phyloP scores from a whole-genome alignment of 2,888 invertebrate genomes.

The Erannis defoliaria region DNA sequence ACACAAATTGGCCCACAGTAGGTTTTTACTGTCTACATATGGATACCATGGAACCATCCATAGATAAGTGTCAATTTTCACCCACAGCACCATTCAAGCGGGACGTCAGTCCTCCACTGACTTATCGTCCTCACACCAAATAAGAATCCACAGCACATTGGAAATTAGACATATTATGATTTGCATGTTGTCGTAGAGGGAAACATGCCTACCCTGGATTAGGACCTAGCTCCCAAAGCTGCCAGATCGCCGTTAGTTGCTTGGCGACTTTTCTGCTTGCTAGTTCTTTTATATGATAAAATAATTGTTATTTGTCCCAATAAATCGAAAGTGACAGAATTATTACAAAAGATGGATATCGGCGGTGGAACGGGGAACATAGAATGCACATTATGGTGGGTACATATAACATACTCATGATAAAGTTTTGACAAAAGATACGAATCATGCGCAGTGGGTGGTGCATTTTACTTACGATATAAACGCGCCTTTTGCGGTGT shows the following conservation, averaged over 20 bases:
- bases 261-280: background rate
- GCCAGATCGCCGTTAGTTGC: background rate
- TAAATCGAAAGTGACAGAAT: background rate
- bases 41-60: too few relatives aligned
- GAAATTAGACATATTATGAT: too few relatives aligned
- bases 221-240: background rate
- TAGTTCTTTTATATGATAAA: background rate
- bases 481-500: background rate
- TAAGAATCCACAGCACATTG: too few relatives aligned
- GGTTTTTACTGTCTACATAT: too few relatives aligned
- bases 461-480: constrained; percentile 34
- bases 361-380: constrained; percentile 33
- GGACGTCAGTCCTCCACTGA: too few relatives aligned
- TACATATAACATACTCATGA: constrained; percentile 41
- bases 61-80: too few relatives aligned
- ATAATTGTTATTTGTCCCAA: constrained; percentile 7
- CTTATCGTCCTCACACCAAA: too few relatives aligned
- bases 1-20: too few relatives aligned
- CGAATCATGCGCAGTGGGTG: constrained; percentile 27
- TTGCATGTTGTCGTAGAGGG: too few relatives aligned
- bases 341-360: constrained; percentile 8
- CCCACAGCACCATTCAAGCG: too few relatives aligned
- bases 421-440: constrained; percentile 22
- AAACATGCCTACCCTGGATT: too few relatives aligned
- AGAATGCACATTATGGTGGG: constrained; percentile 49